A percentile compares a stretch with the other conserved stretches of the same genome.
phyloP scores from a whole-genome alignment of 2,113 vertebrate species.

The Uria aalge region DNA sequence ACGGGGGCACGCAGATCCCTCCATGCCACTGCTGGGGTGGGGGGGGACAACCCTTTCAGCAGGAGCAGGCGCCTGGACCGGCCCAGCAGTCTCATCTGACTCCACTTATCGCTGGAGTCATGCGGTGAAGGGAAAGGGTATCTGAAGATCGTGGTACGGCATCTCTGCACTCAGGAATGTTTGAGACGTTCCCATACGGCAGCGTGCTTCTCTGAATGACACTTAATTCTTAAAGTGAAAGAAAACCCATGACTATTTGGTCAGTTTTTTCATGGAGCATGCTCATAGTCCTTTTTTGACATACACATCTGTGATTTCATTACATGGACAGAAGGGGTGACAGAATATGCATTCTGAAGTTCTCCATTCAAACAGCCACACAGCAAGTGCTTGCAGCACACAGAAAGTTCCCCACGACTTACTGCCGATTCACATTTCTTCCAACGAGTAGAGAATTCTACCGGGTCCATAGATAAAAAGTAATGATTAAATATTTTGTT shows the following conservation, averaged over 20 bases:
- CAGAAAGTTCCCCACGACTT: not conserved
- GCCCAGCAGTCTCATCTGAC: not conserved
- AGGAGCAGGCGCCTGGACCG: not conserved
- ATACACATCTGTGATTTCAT: fast-evolving
- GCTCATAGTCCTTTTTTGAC: not conserved
- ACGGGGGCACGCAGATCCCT: not conserved
- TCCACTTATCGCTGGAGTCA: not conserved
- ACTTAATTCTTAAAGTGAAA: not conserved
- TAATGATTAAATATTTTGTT: not conserved
- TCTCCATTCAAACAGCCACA: not conserved
- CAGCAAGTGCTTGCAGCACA: not conserved
- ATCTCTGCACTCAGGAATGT: not conserved
- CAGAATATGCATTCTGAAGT: not conserved
- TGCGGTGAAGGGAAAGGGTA: not conserved
- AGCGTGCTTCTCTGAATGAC: fast-evolving
- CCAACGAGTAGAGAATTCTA: not conserved
- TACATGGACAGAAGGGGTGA: not conserved
- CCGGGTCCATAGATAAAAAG: not conserved
- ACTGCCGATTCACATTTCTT: not conserved
- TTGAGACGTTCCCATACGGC: not conserved
- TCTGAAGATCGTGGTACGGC: not conserved
- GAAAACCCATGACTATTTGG: not conserved
- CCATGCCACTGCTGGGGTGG: not conserved
- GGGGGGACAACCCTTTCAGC: not conserved
- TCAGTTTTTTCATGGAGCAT: not conserved